These are phyloP conservation scores for Dysmachus trigonus DNA, from an alignment of 2,888 invertebrate genomes.

Conservation along the genomic window DNA sequence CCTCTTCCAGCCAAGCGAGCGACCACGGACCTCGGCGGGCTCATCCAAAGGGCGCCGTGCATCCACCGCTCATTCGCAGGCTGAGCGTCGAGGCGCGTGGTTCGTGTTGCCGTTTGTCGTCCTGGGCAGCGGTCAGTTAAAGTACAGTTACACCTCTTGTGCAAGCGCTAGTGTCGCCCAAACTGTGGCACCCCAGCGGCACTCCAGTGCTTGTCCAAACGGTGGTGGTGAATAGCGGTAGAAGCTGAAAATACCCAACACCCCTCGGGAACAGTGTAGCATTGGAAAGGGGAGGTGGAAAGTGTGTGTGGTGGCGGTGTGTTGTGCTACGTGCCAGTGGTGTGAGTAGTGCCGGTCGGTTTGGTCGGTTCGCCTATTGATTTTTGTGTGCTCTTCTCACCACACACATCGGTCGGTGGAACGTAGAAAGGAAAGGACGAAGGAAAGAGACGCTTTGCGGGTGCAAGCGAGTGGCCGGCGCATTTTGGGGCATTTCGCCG, in stretches of 20 bases:
- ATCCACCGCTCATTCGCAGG: background rate
- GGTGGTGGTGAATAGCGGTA: background rate
- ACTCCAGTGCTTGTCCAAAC: background rate
- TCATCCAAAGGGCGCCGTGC: background rate
- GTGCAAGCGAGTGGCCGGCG: background rate
- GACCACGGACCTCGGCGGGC: background rate
- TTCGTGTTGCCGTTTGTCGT: background rate
- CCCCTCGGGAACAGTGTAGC: background rate
- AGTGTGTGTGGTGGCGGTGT: background rate
- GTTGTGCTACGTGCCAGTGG: background rate
- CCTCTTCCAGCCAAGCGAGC: background rate
- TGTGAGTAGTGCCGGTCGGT: conserved; percentile 30
- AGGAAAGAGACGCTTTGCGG: background rate
- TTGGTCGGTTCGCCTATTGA: conserved; percentile 45
- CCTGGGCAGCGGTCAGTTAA: background rate
- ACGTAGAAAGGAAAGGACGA: background rate
- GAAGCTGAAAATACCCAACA: background rate
- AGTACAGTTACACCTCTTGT: background rate
- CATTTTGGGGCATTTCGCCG: background rate
- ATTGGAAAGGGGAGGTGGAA: background rate
- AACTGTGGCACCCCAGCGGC: background rate
- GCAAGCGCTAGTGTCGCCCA: background rate
- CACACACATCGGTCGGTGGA: background rate
- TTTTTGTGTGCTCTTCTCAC: conserved; percentile 35
- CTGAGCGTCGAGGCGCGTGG: conserved; percentile 12